phyloP scores from a whole-genome alignment of 2,797 vertebrate genomes.

The Valencia hispanica region DNA sequence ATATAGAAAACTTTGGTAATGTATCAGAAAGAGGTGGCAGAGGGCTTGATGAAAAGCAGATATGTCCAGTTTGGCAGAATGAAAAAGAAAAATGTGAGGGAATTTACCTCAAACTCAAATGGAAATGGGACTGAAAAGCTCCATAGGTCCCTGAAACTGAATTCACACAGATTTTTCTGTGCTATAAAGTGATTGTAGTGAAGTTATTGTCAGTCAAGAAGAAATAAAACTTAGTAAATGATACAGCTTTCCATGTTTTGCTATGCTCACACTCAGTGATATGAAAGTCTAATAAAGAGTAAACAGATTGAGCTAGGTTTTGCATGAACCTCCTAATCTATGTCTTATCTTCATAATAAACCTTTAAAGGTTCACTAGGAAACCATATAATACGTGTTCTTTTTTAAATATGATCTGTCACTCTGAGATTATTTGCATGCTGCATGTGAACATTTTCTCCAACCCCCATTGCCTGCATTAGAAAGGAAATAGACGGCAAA shows the following conservation, averaged over 20 bases:
- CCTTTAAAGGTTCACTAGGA: no score
- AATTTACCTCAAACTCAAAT: slow-evolving; percentile 44
- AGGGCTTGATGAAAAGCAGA: slow-evolving; percentile 32
- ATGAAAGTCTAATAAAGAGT: neutral
- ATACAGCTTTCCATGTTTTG: neutral
- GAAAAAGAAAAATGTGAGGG: slow-evolving; percentile 41
- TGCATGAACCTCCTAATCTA: no score
- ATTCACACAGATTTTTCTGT: slow-evolving; percentile 8
- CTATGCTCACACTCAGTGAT: neutral
- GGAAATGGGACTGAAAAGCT: slow-evolving; percentile 10
- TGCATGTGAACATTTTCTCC: no score
- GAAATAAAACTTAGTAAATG: neutral
- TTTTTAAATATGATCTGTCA: no score
- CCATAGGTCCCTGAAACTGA: slow-evolving; percentile 7
- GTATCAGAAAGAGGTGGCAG: slow-evolving; percentile 23
- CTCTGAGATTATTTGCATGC: no score
- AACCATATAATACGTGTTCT: no score
- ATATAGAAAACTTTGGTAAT: slow-evolving; percentile 33
- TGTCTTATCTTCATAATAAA: neutral
- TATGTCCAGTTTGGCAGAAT: slow-evolving; percentile 28
- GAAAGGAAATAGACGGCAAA: no score
- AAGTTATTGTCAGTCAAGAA: neutral
- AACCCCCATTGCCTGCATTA: no score
- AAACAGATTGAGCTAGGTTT: neutral
- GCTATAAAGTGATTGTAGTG: neutral